Base-by-base conservation (phyloP, 1,140 invertebrate genomes). In the Bombus difficillimus region DNA sequence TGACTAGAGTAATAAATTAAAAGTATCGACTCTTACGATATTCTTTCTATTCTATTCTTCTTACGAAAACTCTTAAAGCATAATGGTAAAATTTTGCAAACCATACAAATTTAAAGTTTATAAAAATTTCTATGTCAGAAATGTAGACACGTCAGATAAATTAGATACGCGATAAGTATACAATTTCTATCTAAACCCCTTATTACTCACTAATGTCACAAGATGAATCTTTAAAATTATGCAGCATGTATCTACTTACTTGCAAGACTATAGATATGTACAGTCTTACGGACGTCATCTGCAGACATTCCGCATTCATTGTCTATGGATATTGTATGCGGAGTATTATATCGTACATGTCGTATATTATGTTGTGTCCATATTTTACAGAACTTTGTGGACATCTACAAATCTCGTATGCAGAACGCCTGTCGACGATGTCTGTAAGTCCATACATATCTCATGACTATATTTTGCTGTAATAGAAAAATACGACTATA, bases 311-410 rank as follows among this genome's bases (percentile, higher is more conserved):
- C 12, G 59, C 28, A n/a, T 62, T 62, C 59, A 62, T 62, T 62
- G 59, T 62, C 59, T 62, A 62, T 62, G 59, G 59, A 62, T 62
- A 62, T 62, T 62, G 59, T 62, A 62, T 62, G 59, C 59, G 28
- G 12, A 62, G 59, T 62, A 22, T 62, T 62, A 62, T 28, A 62
- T 62, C 28, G 59, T 62, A 10, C 4, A 28, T 62, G 59, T n/a
- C 59, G 28, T n/a, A n/a, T 62, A 62, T n/a, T 62, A 62, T n/a
- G 59, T 62, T 62, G 28, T 13, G 28, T 62, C 59, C 28, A 62
- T 62, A 62, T 62, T 62, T 62, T 62, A 62, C 28, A n/a, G 28
- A 62, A 62, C 59, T 62, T 62, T 13, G 28, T n/a, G 59, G 59
- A 62, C 59, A 62, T 5, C 28, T 62, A 62, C 59, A 62, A 62